Percentiles rank a stretch among this genome's conserved stretches.
phyloP scores from a whole-genome alignment of 2,797 vertebrate genomes.

The Gambusia yucatana region DNA sequence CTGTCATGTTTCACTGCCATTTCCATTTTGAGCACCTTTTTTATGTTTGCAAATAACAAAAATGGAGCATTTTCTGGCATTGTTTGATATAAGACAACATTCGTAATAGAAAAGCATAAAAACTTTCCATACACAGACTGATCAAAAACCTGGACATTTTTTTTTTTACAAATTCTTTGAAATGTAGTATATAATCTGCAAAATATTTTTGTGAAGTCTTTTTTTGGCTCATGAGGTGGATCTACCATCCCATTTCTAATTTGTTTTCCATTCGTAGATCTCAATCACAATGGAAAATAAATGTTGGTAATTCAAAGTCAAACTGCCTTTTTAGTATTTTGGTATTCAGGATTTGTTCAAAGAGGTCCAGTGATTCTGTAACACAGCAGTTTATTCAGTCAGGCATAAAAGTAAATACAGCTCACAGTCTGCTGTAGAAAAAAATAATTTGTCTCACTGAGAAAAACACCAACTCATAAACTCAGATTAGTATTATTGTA shows the following conservation, averaged over 20 bases:
- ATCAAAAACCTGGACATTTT: neutral
- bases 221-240: neutral
- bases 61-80: neutral
- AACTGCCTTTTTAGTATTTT: conserved; percentile 45
- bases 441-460: conserved; percentile 58
- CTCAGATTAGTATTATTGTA: conserved; percentile 48
- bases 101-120: neutral
- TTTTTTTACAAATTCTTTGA: neutral
- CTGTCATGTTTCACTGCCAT: neutral
- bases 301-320: conserved; percentile 40
- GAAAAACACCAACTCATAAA: conserved; percentile 45
- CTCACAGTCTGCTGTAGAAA: conserved; percentile 45
- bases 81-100: neutral
- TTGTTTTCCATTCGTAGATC: conserved; percentile 5
- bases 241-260: neutral
- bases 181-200: neutral
- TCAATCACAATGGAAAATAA: conserved; percentile 15
- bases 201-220: neutral
- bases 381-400: conserved; percentile 59
- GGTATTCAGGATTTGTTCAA: conserved; percentile 45
- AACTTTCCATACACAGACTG: neutral
- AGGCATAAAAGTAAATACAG: conserved; percentile 64
- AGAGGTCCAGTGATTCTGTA: conserved; percentile 52
- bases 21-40: neutral
- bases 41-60: neutral